A percentile compares a stretch with the other conserved stretches of the same genome.
Evolutionary conservation across 2,113 vertebrate species (phyloP).

Genomic region (Brachyistius frenatus): DNA sequence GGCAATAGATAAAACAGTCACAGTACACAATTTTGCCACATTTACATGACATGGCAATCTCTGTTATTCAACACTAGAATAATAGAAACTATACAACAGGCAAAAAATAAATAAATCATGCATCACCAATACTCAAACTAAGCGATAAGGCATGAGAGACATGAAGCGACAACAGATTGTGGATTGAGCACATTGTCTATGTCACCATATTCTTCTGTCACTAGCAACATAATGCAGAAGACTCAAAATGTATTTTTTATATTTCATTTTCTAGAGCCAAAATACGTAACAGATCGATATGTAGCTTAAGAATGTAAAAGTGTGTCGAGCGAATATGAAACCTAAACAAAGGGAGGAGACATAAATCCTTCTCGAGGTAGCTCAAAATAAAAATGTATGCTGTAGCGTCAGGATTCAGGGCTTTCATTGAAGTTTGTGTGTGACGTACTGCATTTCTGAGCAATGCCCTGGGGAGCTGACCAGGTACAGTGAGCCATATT

Average conservation of each 20-base stretch:
- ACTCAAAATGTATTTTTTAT: too few species aligned
- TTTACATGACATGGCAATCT: not conserved
- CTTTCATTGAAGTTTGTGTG: not conserved
- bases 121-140: not conserved
- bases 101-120: not conserved
- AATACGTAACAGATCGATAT: too few species aligned
- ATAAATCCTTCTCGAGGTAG: not conserved
- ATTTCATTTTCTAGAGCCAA: too few species aligned
- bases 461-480: conserved; percentile 36
- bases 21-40: not conserved
- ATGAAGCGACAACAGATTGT: too few species aligned
- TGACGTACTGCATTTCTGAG: conserved; percentile 47
- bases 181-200: too few species aligned
- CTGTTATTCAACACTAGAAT: not conserved
- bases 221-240: too few species aligned
- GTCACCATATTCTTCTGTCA: too few species aligned
- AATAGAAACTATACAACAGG: not conserved
- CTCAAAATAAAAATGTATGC: not conserved
- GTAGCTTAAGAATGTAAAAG: too few species aligned
- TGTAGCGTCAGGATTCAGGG: not conserved
- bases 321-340: not conserved
- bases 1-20: not conserved
- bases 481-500: conserved; percentile 39
- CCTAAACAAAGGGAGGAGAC: not conserved
- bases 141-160: not conserved